A percentile compares a stretch with the other conserved stretches of the same genome.
phyloP scores from a whole-genome alignment of 2,888 invertebrate genomes.

The Ochropacha duplaris region DNA sequence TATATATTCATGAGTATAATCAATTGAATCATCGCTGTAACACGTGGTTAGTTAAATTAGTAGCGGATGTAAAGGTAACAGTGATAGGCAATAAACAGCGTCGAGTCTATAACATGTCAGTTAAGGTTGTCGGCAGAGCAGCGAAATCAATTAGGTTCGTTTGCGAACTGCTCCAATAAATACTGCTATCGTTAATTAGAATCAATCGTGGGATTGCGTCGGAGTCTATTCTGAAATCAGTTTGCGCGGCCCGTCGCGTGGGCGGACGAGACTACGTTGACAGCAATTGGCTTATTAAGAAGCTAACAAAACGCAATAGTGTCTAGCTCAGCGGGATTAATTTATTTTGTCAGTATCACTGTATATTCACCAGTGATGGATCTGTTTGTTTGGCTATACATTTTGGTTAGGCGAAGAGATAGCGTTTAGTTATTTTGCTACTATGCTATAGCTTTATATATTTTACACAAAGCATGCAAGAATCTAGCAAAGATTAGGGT shows the following conservation, averaged over 20 bases:
- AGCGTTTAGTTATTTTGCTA: neutral
- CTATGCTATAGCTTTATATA: neutral
- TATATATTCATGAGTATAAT: too few species aligned
- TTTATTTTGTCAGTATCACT: constrained; percentile 49
- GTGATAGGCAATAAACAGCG: constrained; percentile 51
- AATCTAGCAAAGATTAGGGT: too few species aligned
- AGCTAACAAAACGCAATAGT: constrained; percentile 63
- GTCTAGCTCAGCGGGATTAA: constrained; percentile 47
- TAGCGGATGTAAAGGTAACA: constrained; percentile 33
- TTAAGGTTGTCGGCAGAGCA: constrained; percentile 42
- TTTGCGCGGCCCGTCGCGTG: constrained; percentile 48
- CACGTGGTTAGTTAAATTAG: neutral
- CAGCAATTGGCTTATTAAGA: constrained; percentile 74
- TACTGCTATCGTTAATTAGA: constrained; percentile 82
- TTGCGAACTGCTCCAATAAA: constrained; percentile 79
- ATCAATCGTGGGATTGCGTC: constrained; percentile 78
- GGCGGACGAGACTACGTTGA: constrained; percentile 59
- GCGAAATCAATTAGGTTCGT: constrained; percentile 79
- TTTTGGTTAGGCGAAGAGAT: neutral
- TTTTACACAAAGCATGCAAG: too few species aligned
- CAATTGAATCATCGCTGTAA: neutral
- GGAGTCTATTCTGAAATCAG: constrained; percentile 72
- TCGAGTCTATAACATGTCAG: constrained; percentile 44
- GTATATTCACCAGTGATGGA: constrained; percentile 45
- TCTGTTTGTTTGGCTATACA: constrained; percentile 30